A percentile compares a stretch with the other conserved stretches of the same genome.
Conservation (phyloP, 1,140 invertebrate species). For the Mercenaria mercenaria region DNA sequence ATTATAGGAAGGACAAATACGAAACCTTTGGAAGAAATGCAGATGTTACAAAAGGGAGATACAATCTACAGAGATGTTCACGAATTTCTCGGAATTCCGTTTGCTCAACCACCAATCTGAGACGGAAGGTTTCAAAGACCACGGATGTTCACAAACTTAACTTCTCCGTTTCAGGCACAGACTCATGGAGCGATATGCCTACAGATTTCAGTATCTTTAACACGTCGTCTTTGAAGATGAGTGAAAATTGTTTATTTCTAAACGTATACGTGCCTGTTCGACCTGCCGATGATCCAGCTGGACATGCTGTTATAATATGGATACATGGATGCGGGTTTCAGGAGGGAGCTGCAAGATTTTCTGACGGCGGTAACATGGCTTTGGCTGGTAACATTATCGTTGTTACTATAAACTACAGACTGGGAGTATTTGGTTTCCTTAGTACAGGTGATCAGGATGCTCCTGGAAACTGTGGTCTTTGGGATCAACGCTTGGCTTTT, state of each 20-base stretch:
- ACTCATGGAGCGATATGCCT: background rate
- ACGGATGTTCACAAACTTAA: background rate
- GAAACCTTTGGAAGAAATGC: background rate
- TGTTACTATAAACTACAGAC: conserved; percentile 91
- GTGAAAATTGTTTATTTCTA: conserved; percentile 97
- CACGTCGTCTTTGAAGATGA: background rate
- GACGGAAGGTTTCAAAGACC: conserved; percentile 20
- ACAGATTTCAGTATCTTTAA: background rate
- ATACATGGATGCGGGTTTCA: conserved; percentile 98
- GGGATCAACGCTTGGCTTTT: conserved; percentile 85
- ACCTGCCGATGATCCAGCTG: conserved; percentile 85
- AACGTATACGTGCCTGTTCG: conserved; percentile 92
- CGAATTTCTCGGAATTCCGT: conserved; percentile 11
- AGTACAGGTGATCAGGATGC: conserved; percentile 88
- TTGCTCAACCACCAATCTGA: conserved; percentile 13
- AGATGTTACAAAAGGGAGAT: too few species aligned
- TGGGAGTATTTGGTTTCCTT: conserved; percentile 89
- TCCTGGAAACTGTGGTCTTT: conserved; percentile 78
- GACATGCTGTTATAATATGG: conserved; percentile 96
- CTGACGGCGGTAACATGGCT: conserved; percentile 95
- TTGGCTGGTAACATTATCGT: conserved; percentile 92
- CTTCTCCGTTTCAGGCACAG: background rate
- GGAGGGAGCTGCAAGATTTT: conserved; percentile 94
- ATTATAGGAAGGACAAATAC: background rate
- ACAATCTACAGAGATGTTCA: background rate